Evolutionary conservation across 2,797 vertebrate genomes (phyloP), one percentile per base, ranked within the genome.

Genomic region (Schizopygopsis malacanthus): DNA sequence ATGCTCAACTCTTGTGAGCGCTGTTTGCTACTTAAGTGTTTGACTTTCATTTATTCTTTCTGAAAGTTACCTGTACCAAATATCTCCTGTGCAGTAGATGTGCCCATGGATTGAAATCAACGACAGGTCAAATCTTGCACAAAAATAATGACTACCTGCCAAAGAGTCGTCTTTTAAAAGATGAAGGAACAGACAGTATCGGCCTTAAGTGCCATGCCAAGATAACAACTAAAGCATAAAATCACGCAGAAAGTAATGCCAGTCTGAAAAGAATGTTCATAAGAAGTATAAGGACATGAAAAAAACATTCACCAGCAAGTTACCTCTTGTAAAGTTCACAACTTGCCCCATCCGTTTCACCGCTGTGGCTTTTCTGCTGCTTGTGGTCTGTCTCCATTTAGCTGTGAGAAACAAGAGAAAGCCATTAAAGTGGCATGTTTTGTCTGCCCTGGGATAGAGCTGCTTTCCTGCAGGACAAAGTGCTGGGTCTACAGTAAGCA

Each of bases 351-450:
- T 63, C 79, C 50, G 72, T 81, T 84, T 84, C 70, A 63, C 69
- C 75, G 83, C 61, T 78, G 15, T 43, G 47, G 25, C 56, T 76
- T 25, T 81, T 89, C 52, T 65, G 45, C 4, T 73, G 45, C 67
- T 85, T 54, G 79, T 37, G 56, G 22, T 85, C 72, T 59, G 67
- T 79, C 85, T 89, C 84, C 37, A 37, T 71, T 56, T 54, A 45
- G 52, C 77, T 71, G 63, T 43, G 65, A 73, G 78, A 79, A 81
- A 84, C 79, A 87, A 86, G 85, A 85, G 79, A 91, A 90, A 81
- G 56, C 71, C 86, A 86, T 91, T 91, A 90, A 82, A 65, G 63
- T 56, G 43, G 77, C 83, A 86, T 87, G 79, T 86, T 85, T 67
- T 67, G 28, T 20, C 33, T 50, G 25, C 63, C 71, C 84, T 76